A percentile compares a stretch with the other conserved stretches of the same genome.
Evolutionary conservation across 2,888 invertebrate genomes (phyloP).

Genomic region (Tenthredo mesomela): DNA sequence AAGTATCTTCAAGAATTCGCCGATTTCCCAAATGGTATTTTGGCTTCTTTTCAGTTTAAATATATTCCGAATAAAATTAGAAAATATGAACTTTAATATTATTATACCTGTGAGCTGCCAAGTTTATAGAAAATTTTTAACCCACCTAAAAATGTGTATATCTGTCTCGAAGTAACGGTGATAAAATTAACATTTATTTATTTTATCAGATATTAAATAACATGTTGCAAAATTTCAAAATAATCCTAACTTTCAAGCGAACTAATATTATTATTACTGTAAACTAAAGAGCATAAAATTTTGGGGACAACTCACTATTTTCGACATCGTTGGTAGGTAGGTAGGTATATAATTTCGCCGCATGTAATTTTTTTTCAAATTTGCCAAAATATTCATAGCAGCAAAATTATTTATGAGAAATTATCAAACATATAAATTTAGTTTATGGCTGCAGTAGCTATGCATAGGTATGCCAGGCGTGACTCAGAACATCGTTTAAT

Average conservation of each 20-base stretch:
- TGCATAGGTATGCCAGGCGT: no score
- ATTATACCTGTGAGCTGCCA: not conserved
- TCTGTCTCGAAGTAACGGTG: not conserved
- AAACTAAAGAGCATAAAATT: no score
- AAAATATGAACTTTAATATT: not conserved
- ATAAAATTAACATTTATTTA: not conserved
- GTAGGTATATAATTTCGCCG: no score
- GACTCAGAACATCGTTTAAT: not conserved
- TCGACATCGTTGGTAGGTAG: no score
- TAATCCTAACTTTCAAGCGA: not conserved
- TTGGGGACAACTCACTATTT: not conserved
- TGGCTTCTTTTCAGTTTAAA: slow-evolving; percentile 1
- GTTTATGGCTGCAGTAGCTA: not conserved
- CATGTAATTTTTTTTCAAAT: not conserved
- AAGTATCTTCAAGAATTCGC: not conserved
- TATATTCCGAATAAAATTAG: not conserved
- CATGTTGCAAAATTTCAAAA: not conserved
- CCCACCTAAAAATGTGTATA: not conserved
- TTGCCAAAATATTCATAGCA: not conserved
- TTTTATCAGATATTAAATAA: not conserved
- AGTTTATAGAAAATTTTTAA: not conserved
- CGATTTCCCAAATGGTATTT: not conserved
- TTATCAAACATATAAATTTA: not conserved
- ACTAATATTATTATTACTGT: not conserved
- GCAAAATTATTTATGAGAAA: not conserved